A percentile compares a stretch with the other conserved stretches of the same genome.
Conservation (phyloP, 1,140 invertebrate species). For the Coptotermes formosanus region DNA sequence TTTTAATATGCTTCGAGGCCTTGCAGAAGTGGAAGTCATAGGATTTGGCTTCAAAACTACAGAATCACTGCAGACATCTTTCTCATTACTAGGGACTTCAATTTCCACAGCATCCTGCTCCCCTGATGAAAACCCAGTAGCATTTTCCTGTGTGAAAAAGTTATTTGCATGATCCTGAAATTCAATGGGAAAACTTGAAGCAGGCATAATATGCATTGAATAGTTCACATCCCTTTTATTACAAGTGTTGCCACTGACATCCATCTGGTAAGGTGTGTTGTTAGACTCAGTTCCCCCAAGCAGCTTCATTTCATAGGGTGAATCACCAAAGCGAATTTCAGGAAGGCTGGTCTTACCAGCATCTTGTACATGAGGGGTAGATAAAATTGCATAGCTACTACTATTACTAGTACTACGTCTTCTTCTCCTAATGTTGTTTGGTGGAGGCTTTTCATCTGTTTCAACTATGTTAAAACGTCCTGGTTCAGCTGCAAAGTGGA, state of each 20-base stretch:
- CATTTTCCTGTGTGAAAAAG: slow-evolving; percentile 22
- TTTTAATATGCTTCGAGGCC: slow-evolving; percentile 66
- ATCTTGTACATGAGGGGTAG: slow-evolving; percentile 32
- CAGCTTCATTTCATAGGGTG: slow-evolving; percentile 50
- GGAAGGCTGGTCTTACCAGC: slow-evolving; percentile 46
- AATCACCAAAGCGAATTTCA: slow-evolving; percentile 55
- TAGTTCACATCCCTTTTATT: background rate
- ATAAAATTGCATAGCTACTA: too few species aligned
- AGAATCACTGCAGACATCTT: background rate
- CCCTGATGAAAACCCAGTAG: background rate
- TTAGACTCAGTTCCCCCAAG: slow-evolving; percentile 36
- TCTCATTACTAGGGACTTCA: background rate
- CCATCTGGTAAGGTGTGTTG: background rate
- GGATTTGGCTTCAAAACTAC: slow-evolving; percentile 37
- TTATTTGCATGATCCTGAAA: slow-evolving; percentile 20
- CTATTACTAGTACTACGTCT: slow-evolving; percentile 31
- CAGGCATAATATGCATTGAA: background rate
- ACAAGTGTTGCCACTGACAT: background rate
- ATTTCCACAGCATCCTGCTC: background rate
- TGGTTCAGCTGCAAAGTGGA: slow-evolving; percentile 80
- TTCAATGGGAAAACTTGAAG: too few species aligned
- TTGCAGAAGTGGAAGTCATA: slow-evolving; percentile 37
- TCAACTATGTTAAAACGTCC: slow-evolving; percentile 83
- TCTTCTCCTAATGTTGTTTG: slow-evolving; percentile 72
- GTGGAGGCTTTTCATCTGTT: slow-evolving; percentile 79